phyloP scores from a whole-genome alignment of 2,113 vertebrate genomes.

The Nothoprocta perdicaria region DNA sequence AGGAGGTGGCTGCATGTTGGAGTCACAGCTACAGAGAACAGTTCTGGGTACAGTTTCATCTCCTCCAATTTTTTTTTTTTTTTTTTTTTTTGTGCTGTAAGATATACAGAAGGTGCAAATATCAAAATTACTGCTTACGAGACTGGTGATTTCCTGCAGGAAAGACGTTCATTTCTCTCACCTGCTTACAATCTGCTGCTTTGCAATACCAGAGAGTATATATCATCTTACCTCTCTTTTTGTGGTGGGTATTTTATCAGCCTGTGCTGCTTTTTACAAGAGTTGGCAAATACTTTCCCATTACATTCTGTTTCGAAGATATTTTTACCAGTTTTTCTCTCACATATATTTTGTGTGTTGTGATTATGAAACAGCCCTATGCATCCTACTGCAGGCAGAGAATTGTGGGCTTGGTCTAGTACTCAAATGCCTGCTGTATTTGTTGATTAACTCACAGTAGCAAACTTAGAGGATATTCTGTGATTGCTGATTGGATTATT shows the following conservation, averaged over 20 bases:
- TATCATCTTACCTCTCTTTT: neutral
- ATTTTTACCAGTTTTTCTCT: neutral
- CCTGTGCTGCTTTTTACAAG: neutral
- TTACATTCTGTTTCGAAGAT: neutral
- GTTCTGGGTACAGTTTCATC: neutral
- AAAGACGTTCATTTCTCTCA: neutral
- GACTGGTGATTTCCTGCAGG: neutral
- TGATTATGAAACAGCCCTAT: neutral
- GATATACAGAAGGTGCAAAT: neutral
- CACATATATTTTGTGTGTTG: fast-evolving
- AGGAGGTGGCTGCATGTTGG: neutral
- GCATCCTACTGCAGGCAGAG: neutral
- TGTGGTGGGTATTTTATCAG: neutral
- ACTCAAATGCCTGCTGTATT: neutral
- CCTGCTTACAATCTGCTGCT: neutral
- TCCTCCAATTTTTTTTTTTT: neutral
- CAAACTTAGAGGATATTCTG: neutral
- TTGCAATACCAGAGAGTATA: neutral
- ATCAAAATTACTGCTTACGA: neutral
- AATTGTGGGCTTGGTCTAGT: neutral
- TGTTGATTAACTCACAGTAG: neutral
- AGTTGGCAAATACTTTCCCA: neutral
- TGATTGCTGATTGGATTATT: neutral
- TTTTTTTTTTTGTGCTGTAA: neutral
- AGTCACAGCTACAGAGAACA: neutral